Evolutionary conservation across 35 echinoderm and acorn worm genomes (phyloP).

Genomic region (Anneissia japonica): DNA sequence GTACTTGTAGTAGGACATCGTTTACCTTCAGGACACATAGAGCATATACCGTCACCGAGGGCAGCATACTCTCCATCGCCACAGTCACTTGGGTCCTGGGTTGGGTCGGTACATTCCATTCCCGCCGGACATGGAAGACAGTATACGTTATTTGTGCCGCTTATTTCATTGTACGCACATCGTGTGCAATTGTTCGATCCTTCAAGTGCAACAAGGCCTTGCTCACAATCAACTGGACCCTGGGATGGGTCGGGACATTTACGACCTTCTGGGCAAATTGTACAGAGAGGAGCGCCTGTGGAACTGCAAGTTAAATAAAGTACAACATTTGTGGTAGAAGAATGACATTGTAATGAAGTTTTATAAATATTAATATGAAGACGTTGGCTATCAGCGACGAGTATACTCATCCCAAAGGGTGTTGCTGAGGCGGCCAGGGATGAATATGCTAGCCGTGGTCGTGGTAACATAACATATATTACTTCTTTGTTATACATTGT

Average conservation of each 20-base stretch:
- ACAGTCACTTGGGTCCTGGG: conserved; percentile 61
- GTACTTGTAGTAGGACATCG: conserved; percentile 65
- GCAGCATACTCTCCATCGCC: conserved; percentile 67
- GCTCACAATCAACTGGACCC: conserved; percentile 36
- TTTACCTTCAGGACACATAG: conserved; percentile 54
- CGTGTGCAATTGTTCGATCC: conserved; percentile 90
- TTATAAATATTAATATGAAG: too few relatives aligned
- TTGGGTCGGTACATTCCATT: conserved; percentile 64
- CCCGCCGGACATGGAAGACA: conserved; percentile 88
- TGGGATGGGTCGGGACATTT: conserved; percentile 72
- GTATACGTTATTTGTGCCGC: conserved; percentile 36
- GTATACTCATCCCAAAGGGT: too few relatives aligned
- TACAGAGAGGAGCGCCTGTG: conserved; percentile 37
- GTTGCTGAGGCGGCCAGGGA: too few relatives aligned
- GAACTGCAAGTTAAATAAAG: conserved; percentile 36
- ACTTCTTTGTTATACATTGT: too few relatives aligned
- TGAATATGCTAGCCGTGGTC: too few relatives aligned
- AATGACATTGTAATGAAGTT: too few relatives aligned
- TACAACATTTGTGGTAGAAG: too few relatives aligned
- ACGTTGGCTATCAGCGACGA: too few relatives aligned
- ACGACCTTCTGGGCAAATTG: conserved; percentile 63
- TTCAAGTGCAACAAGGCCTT: conserved; percentile 62
- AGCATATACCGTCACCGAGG: conserved; percentile 59
- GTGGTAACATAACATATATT: too few relatives aligned
- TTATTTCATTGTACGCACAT: conserved; percentile 70